Percentiles rank a stretch among this genome's conserved stretches.
phyloP scores from a whole-genome alignment of 2,888 invertebrate species.

The Pandemis heparana region DNA sequence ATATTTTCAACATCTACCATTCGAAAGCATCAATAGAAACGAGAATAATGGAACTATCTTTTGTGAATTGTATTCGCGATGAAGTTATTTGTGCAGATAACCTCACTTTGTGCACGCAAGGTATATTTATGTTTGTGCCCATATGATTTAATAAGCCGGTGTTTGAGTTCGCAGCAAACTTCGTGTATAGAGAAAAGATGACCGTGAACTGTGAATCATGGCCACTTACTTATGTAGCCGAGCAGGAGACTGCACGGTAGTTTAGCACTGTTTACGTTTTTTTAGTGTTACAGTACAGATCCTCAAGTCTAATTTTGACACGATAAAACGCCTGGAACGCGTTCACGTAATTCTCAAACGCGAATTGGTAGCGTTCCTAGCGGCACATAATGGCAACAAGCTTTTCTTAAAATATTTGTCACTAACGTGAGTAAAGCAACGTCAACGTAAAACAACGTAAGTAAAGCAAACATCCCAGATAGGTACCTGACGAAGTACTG shows the following conservation, averaged over 20 bases:
- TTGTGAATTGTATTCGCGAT: slow-evolving; percentile 1
- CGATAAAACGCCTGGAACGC: too few relatives aligned
- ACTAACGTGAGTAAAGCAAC: too few relatives aligned
- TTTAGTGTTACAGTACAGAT: neutral
- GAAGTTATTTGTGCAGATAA: slow-evolving; percentile 37
- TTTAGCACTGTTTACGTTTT: slow-evolving; percentile 14
- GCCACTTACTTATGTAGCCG: slow-evolving; percentile 6
- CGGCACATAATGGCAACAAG: too few relatives aligned
- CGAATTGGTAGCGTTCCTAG: too few relatives aligned
- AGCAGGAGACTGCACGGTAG: neutral
- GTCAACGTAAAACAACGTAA: too few relatives aligned
- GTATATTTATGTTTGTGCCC: slow-evolving; percentile 29
- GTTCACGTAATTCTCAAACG: too few relatives aligned
- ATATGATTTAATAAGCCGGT: slow-evolving; percentile 32
- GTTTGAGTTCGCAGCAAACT: slow-evolving; percentile 24
- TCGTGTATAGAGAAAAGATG: slow-evolving; percentile 27
- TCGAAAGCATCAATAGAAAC: slow-evolving; percentile 1
- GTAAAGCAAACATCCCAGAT: too few relatives aligned
- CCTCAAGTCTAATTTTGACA: too few relatives aligned
- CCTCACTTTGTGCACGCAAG: slow-evolving; percentile 32
- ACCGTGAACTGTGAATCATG: slow-evolving; percentile 36
- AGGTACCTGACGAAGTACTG: too few relatives aligned
- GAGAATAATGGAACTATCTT: neutral
- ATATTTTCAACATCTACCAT: neutral
- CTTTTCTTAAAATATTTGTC: too few relatives aligned